A percentile compares a stretch with the other conserved stretches of the same genome.
phyloP scores from a whole-genome alignment of 2,888 invertebrate genomes.

The Rhamphomyia laevipes region DNA sequence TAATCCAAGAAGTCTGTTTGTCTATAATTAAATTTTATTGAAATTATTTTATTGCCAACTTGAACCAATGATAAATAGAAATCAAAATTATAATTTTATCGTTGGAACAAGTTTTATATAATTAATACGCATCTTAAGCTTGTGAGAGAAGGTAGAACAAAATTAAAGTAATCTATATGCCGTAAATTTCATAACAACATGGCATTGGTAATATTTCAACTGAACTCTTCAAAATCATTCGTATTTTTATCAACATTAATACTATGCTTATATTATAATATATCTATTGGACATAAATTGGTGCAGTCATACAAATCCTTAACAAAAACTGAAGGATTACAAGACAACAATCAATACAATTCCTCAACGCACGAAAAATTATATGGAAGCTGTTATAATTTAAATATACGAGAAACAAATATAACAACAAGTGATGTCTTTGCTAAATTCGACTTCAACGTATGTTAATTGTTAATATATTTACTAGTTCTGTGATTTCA shows the following conservation, averaged over 20 bases:
- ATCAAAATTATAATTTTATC: no score
- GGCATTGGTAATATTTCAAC: conserved; percentile 34
- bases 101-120: no score
- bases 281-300: conserved; percentile 30
- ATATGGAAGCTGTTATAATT: conserved; percentile 35
- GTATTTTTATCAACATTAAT: conserved; percentile 35
- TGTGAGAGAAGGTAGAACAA: no score
- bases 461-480: no score
- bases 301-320: not conserved
- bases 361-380: not conserved
- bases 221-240: conserved; percentile 36
- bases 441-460: conserved; percentile 73
- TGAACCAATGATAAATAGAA: no score
- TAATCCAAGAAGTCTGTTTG: no score
- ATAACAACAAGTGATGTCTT: conserved; percentile 64
- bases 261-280: conserved; percentile 36
- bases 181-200: no score
- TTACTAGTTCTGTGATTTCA: no score
- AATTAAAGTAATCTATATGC: no score
- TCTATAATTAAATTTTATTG: no score
- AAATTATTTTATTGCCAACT: no score
- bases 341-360: conserved; percentile 3
- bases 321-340: conserved; percentile 1
- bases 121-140: no score
- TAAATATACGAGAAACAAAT: conserved; percentile 47